These are phyloP conservation scores for Anastatus disparis DNA, from an alignment of 1,140 invertebrate genomes.

Conservation along the genomic window DNA sequence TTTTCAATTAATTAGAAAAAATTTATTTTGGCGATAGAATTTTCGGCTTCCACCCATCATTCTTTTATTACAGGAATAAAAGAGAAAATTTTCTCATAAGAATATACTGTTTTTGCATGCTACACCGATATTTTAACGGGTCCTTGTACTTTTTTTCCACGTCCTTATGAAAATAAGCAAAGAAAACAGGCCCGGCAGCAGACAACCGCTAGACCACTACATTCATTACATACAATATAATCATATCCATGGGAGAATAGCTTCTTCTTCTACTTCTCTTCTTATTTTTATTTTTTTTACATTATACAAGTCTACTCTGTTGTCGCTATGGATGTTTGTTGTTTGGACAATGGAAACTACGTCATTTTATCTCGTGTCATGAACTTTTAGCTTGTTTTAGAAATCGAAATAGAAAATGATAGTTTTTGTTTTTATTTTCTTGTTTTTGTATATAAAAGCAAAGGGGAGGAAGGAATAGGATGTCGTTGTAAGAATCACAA, in stretches of 20 bases:
- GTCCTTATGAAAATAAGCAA: constrained; percentile 4
- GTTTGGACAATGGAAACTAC: constrained; percentile 17
- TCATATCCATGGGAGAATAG: neutral
- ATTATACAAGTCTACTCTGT: too few relatives aligned
- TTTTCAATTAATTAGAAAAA: too few relatives aligned
- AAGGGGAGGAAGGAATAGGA: neutral
- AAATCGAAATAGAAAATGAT: constrained; percentile 45
- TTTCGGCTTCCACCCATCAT: too few relatives aligned
- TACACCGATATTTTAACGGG: too few relatives aligned
- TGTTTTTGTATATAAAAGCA: too few relatives aligned
- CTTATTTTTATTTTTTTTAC: neutral
- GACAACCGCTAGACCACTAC: neutral
- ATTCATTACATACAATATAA: neutral
- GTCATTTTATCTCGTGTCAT: constrained; percentile 42
- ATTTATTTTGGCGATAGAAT: too few relatives aligned
- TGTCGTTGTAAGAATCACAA: neutral
- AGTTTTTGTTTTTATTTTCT: too few relatives aligned
- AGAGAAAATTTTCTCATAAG: too few relatives aligned
- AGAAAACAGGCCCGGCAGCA: neutral
- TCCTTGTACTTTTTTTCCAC: too few relatives aligned
- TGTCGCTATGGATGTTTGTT: neutral
- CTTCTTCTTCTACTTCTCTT: constrained; percentile 2
- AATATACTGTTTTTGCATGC: too few relatives aligned
- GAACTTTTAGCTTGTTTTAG: constrained; percentile 29
- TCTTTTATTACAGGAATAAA: too few relatives aligned